Evolutionary conservation across 2,113 vertebrate genomes (phyloP), one percentile per base, ranked within the genome.

Genomic region (Malurus melanocephalus): DNA sequence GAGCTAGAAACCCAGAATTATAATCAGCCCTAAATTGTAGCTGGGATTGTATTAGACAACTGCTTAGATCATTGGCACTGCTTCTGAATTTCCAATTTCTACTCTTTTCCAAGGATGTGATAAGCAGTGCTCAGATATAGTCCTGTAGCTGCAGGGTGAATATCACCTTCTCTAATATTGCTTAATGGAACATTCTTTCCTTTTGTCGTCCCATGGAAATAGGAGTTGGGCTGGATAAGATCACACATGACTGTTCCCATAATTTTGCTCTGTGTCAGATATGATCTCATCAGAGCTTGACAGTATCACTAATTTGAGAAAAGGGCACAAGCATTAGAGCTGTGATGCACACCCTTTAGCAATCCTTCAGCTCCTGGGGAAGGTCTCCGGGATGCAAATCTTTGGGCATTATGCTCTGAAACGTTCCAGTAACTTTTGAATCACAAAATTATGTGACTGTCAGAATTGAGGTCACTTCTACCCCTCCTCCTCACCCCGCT

Each of bases 311-410:
- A 93, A 94, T 94, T 75, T 87, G 83, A 89, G 92, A 75, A 93
- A 94, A 94, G 92, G 94, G 86, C 88, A 90, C 30, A n/a, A 49
- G 72, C 67, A 78, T 84, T 87, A 87, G 59, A 85, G 72, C 57
- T 72, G 80, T 86, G 64, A 59, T 40, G 21, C 0, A 4, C 74
- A 92, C 89, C 87, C 85, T 85, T 93, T 76, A 87, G 85, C 88
- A 93, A 61, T 84, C 69, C 64, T 80, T 72, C 55, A 3, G 33
- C 61, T 89, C 53, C 69, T 78, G 35, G 28, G 42, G 83, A 74
- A 80, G 85, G 76, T 87, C 82, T 68, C 82, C 85, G 78, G 75
- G 81, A 93, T 94, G 89, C 78, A 96, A 88, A 94, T 93, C 48
- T 24, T 49, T 55, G 72, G 43, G 72, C 77, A 83, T 92, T 94